These are phyloP conservation scores for Eumacrocentrus americanus DNA, from an alignment of 2,888 invertebrate genomes.

Conservation along the genomic window DNA sequence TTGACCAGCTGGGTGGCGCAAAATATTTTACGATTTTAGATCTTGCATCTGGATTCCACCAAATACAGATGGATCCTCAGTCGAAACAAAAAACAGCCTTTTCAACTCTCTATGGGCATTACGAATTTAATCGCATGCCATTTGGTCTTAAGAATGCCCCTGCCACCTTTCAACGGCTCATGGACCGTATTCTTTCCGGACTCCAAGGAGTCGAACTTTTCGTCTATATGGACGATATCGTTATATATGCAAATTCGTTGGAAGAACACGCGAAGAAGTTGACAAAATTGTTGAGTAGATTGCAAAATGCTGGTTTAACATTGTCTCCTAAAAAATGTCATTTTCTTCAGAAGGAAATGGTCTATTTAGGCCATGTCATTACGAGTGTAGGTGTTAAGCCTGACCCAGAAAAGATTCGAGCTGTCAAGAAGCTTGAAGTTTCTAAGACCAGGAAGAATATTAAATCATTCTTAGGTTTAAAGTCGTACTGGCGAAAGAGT, in stretches of 20 bases:
- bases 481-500: no score
- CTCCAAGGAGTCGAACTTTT: not conserved
- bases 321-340: not conserved
- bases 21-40: not conserved
- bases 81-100: not conserved
- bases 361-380: not conserved
- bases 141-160: not conserved
- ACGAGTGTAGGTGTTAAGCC: no score
- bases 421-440: no score
- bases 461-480: no score
- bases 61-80: not conserved
- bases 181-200: not conserved
- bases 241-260: not conserved
- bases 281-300: not conserved
- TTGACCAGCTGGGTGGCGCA: not conserved
- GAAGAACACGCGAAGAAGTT: not conserved
- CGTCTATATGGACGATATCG: slow-evolving; percentile 7
- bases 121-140: not conserved
- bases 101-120: not conserved
- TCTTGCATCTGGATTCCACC: not conserved
- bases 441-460: no score
- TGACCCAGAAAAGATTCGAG: no score
- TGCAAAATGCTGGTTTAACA: not conserved
- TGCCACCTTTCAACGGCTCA: not conserved
- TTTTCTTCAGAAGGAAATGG: not conserved